Evolutionary conservation across 2,888 invertebrate genomes (phyloP).

Genomic region (Podotricha telesiphe): DNA sequence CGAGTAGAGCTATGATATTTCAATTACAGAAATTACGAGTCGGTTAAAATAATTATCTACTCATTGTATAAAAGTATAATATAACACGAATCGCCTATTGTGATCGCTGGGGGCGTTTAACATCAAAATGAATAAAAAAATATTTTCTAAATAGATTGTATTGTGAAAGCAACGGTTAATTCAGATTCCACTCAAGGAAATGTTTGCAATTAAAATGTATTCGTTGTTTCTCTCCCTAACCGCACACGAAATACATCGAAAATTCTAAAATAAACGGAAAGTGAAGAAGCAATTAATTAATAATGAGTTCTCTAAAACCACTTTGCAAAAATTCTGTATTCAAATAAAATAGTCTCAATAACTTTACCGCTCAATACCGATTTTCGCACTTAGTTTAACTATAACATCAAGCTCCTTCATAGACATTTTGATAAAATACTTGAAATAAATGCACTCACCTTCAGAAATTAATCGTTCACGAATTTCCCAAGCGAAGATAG

Average conservation of each 20-base stretch:
- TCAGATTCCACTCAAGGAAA: too few species aligned
- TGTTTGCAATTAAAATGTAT: too few species aligned
- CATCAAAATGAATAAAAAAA: background rate
- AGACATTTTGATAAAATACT: constrained; percentile 27
- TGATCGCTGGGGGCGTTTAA: background rate
- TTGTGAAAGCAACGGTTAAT: too few species aligned
- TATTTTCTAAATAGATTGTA: too few species aligned
- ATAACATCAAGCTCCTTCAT: background rate
- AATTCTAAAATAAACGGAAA: too few species aligned
- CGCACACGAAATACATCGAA: too few species aligned
- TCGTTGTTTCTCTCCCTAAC: too few species aligned
- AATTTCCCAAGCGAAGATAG: constrained; percentile 99
- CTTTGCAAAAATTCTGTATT: background rate
- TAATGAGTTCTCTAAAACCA: background rate
- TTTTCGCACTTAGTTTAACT: background rate
- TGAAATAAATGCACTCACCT: constrained; percentile 85
- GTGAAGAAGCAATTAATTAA: too few species aligned
- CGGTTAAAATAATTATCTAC: too few species aligned
- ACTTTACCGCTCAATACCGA: background rate
- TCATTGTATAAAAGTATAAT: too few species aligned
- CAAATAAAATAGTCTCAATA: background rate
- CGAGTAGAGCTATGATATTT: background rate
- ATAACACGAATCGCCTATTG: too few species aligned
- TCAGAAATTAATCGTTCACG: constrained; percentile 97
- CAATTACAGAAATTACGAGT: too few species aligned